phyloP scores from a whole-genome alignment of 2,113 vertebrate genomes.

The Ailurus styani region DNA sequence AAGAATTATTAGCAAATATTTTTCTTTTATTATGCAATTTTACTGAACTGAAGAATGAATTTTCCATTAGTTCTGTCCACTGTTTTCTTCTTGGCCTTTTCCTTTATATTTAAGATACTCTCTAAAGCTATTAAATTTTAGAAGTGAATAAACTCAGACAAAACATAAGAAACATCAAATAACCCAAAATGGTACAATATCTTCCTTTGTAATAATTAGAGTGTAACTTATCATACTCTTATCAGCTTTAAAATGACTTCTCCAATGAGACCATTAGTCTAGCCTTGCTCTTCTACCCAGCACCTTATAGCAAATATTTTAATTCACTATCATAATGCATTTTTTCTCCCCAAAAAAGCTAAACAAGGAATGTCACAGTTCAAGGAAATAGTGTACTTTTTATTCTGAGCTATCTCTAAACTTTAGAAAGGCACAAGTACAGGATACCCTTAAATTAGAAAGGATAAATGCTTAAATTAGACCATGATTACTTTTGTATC shows the following conservation, averaged over 20 bases:
- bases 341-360: background rate
- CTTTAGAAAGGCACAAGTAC: background rate
- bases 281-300: background rate
- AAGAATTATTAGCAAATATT: slow-evolving; percentile 15
- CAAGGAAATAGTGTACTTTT: background rate
- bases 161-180: slow-evolving; percentile 10
- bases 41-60: slow-evolving; percentile 3
- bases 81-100: background rate
- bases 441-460: background rate
- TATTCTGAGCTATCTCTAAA: background rate
- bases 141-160: slow-evolving; percentile 4
- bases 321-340: background rate
- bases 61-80: background rate
- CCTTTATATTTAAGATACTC: background rate
- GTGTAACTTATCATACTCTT: background rate
- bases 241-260: slow-evolving; percentile 34
- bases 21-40: slow-evolving; percentile 32
- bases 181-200: background rate
- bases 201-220: background rate
- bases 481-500: slow-evolving; percentile 1
- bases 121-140: background rate
- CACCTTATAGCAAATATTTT: background rate
- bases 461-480: background rate
- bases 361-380: background rate
- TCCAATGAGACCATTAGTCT: slow-evolving; percentile 7